Evolutionary conservation across 2,888 invertebrate species (phyloP).

Genomic region (Caenorhabditis panamensis): DNA sequence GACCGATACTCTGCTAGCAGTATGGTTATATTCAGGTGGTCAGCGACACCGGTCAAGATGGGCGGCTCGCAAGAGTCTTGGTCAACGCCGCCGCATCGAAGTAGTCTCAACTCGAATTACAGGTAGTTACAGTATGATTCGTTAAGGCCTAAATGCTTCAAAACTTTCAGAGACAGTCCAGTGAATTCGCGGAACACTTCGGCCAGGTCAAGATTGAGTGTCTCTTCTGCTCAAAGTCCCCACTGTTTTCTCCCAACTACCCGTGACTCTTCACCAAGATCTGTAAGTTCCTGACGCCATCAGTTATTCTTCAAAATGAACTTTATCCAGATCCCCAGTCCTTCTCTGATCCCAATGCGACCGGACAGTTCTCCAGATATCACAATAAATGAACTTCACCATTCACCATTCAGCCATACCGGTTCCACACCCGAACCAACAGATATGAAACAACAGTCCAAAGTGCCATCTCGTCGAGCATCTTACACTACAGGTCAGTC

Average conservation of each 20-base stretch:
- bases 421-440: conserved; percentile 70
- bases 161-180: conserved; percentile 64
- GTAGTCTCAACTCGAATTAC: conserved; percentile 64
- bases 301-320: neutral
- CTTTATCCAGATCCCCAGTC: conserved; percentile 61
- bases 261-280: conserved; percentile 67
- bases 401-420: conserved; percentile 67
- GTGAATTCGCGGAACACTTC: conserved; percentile 66
- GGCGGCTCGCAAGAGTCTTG: conserved; percentile 60
- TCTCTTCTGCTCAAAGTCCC: conserved; percentile 67
- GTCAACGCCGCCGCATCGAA: conserved; percentile 63
- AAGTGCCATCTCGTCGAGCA: conserved; percentile 44
- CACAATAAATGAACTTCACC: conserved; percentile 56
- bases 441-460: conserved; percentile 20
- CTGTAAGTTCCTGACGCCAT: conserved; percentile 34
- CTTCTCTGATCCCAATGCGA: conserved; percentile 65
- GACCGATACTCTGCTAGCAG: conserved; percentile 9
- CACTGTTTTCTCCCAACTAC: conserved; percentile 65
- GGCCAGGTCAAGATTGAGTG: conserved; percentile 66
- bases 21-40: conserved; percentile 61
- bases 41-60: conserved; percentile 51
- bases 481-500: conserved; percentile 52
- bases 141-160: neutral
- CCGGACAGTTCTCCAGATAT: conserved; percentile 63
- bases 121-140: conserved; percentile 27